Evolutionary conservation across 2,888 invertebrate species (phyloP).

Genomic region (Stegana nigrithorax): DNA sequence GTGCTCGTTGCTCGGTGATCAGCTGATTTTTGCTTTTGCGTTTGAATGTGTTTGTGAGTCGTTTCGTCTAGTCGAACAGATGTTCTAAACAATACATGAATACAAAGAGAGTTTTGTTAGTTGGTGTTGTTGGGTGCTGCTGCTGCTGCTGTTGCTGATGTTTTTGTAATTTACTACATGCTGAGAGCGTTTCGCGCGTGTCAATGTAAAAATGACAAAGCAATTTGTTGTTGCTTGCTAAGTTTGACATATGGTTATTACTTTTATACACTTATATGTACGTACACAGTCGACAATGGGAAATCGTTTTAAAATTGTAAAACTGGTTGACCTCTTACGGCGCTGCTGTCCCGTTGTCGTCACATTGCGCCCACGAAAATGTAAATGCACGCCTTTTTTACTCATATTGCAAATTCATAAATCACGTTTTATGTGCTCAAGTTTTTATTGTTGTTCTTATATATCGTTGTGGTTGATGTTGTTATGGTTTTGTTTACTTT

Average conservation of each 20-base stretch:
- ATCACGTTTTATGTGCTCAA: no score
- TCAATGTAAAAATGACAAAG: not conserved
- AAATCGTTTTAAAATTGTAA: no score
- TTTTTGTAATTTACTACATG: not conserved
- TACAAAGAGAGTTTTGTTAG: no score
- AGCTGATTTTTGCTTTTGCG: constrained; percentile 47
- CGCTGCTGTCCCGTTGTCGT: not conserved
- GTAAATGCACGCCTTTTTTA: constrained; percentile 1
- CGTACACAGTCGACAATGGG: no score
- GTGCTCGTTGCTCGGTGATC: constrained; percentile 28
- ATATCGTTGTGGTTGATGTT: not conserved
- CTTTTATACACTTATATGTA: no score
- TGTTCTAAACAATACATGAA: no score
- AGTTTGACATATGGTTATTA: no score
- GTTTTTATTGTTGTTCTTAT: no score
- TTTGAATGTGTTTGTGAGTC: not conserved
- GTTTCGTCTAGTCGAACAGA: no score
- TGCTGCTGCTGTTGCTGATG: not conserved
- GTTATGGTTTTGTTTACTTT: no score
- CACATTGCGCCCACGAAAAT: not conserved
- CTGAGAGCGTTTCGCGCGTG: not conserved
- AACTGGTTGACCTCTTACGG: not conserved
- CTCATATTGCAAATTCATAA: constrained; percentile 29
- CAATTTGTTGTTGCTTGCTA: not conserved
- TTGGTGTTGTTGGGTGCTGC: not conserved